phyloP scores from a whole-genome alignment of 1,140 invertebrate species.

The Polypedilum vanderplanki region DNA sequence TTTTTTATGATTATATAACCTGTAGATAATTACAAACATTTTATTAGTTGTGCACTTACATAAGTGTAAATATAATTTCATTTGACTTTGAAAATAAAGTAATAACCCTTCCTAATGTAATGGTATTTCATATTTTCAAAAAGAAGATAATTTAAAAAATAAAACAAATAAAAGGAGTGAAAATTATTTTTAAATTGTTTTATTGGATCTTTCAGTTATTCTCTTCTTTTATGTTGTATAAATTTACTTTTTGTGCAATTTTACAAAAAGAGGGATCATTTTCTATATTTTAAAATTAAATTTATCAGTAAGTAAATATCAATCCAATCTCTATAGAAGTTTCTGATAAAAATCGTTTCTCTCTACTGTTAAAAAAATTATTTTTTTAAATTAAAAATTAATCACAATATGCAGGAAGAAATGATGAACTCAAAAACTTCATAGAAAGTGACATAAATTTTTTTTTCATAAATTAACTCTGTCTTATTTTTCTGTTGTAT shows the following conservation, averaged over 20 bases:
- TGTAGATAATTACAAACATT: too few species aligned
- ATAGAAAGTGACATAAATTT: slow-evolving; percentile 8
- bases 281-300: slow-evolving; percentile 20
- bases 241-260: background rate
- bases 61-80: too few species aligned
- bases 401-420: background rate
- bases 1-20: too few species aligned
- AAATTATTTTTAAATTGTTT: background rate
- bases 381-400: background rate
- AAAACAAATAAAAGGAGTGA: background rate
- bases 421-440: slow-evolving; percentile 1
- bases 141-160: background rate
- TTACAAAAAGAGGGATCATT: background rate
- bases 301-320: slow-evolving; percentile 17
- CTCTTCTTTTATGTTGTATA: background rate
- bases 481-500: background rate
- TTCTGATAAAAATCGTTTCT: slow-evolving; percentile 2
- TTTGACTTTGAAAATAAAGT: too few species aligned
- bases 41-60: too few species aligned
- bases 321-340: slow-evolving; percentile 26
- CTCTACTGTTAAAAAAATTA: too few species aligned
- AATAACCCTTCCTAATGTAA: background rate
- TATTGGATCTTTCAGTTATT: background rate
- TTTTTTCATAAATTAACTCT: background rate
- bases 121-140: background rate